Evolutionary conservation across 2,888 invertebrate genomes (phyloP).

Genomic region (Catocala sponsa): DNA sequence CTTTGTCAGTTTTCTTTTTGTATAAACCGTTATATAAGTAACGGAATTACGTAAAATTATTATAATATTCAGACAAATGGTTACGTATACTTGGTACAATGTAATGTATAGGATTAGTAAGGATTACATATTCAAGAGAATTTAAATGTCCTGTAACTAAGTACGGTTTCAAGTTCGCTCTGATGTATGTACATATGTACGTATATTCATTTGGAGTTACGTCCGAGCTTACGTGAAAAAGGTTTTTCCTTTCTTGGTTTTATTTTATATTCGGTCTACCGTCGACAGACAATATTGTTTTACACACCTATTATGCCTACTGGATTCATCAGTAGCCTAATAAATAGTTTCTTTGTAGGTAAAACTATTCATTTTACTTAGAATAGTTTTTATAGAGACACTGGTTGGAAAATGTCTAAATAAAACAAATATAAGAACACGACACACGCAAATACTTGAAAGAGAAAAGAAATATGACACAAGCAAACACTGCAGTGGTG

Average conservation of each 20-base stretch:
- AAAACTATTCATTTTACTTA: neutral
- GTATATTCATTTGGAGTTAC: slow-evolving; percentile 10
- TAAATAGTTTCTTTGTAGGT: neutral
- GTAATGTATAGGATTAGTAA: slow-evolving; percentile 34
- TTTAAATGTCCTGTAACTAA: slow-evolving; percentile 42
- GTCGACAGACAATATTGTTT: too few species aligned
- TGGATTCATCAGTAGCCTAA: neutral
- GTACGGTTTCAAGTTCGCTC: slow-evolving; percentile 31
- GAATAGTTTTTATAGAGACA: too few species aligned
- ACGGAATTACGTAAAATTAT: slow-evolving; percentile 25
- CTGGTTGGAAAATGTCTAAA: too few species aligned
- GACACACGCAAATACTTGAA: slow-evolving; percentile 5
- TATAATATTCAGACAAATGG: slow-evolving; percentile 30
- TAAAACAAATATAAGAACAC: too few species aligned
- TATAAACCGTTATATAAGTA: slow-evolving; percentile 31
- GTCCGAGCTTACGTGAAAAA: slow-evolving; percentile 24
- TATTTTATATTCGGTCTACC: too few species aligned
- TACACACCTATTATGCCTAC: too few species aligned
- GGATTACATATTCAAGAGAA: slow-evolving; percentile 40
- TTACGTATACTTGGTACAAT: slow-evolving; percentile 16
- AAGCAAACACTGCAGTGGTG: slow-evolving; percentile 39
- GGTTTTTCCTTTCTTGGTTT: slow-evolving; percentile 15
- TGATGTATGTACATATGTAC: slow-evolving; percentile 8
- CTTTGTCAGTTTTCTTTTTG: slow-evolving; percentile 32
- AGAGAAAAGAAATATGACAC: slow-evolving; percentile 11